Conservation (phyloP, 1,140 invertebrate genomes). For the Luehdorfia chinensis region DNA sequence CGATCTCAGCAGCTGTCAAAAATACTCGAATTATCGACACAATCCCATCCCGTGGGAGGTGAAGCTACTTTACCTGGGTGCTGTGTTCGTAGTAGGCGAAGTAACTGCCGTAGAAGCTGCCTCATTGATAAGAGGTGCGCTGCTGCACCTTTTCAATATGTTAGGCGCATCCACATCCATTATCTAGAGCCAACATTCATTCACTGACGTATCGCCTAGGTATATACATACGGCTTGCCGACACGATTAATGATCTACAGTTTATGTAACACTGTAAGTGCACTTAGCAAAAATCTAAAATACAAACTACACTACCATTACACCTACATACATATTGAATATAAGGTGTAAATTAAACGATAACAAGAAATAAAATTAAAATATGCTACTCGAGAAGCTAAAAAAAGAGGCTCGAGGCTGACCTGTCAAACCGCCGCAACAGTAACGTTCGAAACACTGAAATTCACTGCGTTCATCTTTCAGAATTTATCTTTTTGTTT, state of each 20-base stretch:
- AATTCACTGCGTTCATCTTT: slow-evolving; percentile 6
- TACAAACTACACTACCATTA: slow-evolving; percentile 43
- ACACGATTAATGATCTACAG: slow-evolving; percentile 52
- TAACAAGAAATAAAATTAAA: slow-evolving; percentile 63
- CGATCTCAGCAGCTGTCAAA: slow-evolving; percentile 66
- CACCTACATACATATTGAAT: slow-evolving; percentile 49
- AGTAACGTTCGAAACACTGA: slow-evolving; percentile 44
- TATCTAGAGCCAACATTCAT: slow-evolving; percentile 71
- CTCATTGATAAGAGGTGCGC: slow-evolving; percentile 75
- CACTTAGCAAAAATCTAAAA: slow-evolving; percentile 47
- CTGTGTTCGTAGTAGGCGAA: slow-evolving; percentile 65
- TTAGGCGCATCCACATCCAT: slow-evolving; percentile 77
- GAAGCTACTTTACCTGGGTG: slow-evolving; percentile 65
- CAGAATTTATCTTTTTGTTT: too few relatives aligned
- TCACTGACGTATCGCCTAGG: slow-evolving; percentile 72
- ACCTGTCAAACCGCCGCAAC: slow-evolving; percentile 68
- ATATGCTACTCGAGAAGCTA: slow-evolving; percentile 63
- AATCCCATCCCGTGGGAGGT: slow-evolving; percentile 42
- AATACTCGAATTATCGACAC: slow-evolving; percentile 58
- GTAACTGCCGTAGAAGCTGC: slow-evolving; percentile 61
- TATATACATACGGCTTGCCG: slow-evolving; percentile 65
- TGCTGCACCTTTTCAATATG: slow-evolving; percentile 76
- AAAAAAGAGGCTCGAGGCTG: slow-evolving; percentile 67
- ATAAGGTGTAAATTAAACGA: slow-evolving; percentile 47
- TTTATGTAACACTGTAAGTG: slow-evolving; percentile 73